Conservation (phyloP, 2,113 vertebrate genomes). For the Heptranchias perlo region DNA sequence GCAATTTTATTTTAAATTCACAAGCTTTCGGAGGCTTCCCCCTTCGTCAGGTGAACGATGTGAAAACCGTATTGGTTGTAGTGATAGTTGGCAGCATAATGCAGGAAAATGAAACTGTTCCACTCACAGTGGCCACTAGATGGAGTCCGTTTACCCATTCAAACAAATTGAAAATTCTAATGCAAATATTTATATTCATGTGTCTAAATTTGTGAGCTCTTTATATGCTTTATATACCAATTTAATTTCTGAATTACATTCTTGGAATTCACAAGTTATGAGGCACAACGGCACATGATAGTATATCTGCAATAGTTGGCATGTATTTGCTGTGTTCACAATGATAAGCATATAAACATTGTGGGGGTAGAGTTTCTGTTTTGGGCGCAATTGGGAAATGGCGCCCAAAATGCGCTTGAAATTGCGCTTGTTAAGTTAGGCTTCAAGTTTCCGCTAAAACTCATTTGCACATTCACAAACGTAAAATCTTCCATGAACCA, state of each 20-base stretch:
- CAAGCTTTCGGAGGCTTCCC: too few relatives aligned
- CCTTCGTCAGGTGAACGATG: too few relatives aligned
- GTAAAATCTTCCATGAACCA: too few relatives aligned
- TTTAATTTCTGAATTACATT: neutral
- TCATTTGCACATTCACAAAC: too few relatives aligned
- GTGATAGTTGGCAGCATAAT: neutral
- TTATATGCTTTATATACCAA: neutral
- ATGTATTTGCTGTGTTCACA: neutral
- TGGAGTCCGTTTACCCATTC: neutral
- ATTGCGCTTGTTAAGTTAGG: neutral
- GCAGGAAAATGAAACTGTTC: neutral
- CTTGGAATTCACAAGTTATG: neutral
- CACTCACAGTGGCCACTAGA: neutral
- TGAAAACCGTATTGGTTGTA: neutral
- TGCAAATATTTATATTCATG: too few relatives aligned
- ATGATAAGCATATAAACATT: neutral
- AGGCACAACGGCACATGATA: neutral
- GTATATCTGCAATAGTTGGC: neutral
- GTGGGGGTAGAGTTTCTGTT: neutral
- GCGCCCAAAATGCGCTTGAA: too few relatives aligned
- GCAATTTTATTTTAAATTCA: too few relatives aligned
- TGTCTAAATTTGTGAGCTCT: neutral
- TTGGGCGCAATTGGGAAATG: neutral
- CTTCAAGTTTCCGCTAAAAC: neutral
- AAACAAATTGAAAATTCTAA: neutral